A percentile compares a stretch with the other conserved stretches of the same genome.
phyloP scores from a whole-genome alignment of 2,797 vertebrate species.

The Melanotaenia boesemani region DNA sequence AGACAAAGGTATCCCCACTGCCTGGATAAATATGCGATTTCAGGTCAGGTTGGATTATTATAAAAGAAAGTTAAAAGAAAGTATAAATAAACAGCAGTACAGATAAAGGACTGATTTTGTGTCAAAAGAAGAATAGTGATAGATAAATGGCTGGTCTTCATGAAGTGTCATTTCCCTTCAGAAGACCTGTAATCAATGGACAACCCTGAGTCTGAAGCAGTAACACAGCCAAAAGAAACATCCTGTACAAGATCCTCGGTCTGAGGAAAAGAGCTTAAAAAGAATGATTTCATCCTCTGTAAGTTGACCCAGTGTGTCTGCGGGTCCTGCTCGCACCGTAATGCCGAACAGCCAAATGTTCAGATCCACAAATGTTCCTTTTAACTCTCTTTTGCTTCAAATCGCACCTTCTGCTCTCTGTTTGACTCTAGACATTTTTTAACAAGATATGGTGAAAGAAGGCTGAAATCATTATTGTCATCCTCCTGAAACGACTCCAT shows the following conservation, averaged over 20 bases:
- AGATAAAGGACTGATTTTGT: no score
- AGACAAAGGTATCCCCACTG: no score
- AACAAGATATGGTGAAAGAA: no score
- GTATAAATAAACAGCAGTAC: no score
- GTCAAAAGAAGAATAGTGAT: no score
- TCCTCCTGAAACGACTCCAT: constrained; percentile 9
- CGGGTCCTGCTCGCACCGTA: background rate
- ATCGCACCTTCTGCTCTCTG: background rate
- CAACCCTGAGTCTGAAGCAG: constrained; percentile 26
- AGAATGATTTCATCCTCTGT: background rate
- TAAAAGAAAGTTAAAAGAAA: no score
- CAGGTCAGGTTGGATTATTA: no score
- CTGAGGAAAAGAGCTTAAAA: constrained; percentile 28
- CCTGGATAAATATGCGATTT: no score
- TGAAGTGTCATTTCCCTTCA: constrained; percentile 36
- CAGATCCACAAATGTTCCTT: constrained; percentile 1
- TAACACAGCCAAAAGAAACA: constrained; percentile 35
- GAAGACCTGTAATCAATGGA: constrained; percentile 63
- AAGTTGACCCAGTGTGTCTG: background rate
- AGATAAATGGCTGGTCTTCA: no score
- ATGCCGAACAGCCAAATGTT: background rate
- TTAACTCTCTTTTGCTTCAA: background rate
- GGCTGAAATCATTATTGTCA: no score
- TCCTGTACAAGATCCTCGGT: constrained; percentile 29
- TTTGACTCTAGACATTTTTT: no score